A percentile compares a stretch with the other conserved stretches of the same genome.
phyloP scores from a whole-genome alignment of 35 echinoderm and acorn worm species.

The Ophiothrix spiculata region DNA sequence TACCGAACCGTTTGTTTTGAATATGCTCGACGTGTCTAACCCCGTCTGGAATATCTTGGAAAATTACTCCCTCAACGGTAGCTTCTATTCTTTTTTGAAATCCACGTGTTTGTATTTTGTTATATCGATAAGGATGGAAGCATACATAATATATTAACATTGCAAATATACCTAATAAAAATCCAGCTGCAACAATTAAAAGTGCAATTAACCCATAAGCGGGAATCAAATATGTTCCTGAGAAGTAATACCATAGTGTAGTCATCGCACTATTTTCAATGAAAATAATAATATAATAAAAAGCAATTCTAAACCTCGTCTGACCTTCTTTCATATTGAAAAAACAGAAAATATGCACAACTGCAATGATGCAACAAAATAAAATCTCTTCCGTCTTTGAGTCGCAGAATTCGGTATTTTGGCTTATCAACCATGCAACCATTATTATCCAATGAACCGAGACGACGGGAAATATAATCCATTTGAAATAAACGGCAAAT shows the following conservation, averaged over 20 bases:
- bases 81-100: not conserved
- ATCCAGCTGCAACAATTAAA: conserved; percentile 68
- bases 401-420: conserved; percentile 63
- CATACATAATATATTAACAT: conserved; percentile 64
- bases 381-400: conserved; percentile 52
- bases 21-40: not conserved
- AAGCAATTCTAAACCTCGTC: conserved; percentile 40
- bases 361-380: conserved; percentile 66
- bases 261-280: conserved; percentile 72
- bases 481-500: conserved; percentile 64
- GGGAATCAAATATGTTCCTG: conserved; percentile 17
- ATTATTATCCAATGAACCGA: conserved; percentile 64
- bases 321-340: conserved; percentile 92
- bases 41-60: not conserved
- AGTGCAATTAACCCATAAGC: conserved; percentile 66
- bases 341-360: conserved; percentile 83
- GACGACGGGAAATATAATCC: conserved; percentile 49
- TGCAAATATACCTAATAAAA: conserved; percentile 56
- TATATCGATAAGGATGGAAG: conserved; percentile 42
- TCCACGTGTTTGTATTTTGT: not conserved
- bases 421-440: conserved; percentile 64
- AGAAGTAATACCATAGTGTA: conserved; percentile 58
- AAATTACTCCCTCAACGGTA: not conserved
- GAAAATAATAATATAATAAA: conserved; percentile 61
- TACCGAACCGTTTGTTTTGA: not conserved